Base-by-base conservation (phyloP, 2,888 invertebrate genomes). In the Xylocampa areola region DNA sequence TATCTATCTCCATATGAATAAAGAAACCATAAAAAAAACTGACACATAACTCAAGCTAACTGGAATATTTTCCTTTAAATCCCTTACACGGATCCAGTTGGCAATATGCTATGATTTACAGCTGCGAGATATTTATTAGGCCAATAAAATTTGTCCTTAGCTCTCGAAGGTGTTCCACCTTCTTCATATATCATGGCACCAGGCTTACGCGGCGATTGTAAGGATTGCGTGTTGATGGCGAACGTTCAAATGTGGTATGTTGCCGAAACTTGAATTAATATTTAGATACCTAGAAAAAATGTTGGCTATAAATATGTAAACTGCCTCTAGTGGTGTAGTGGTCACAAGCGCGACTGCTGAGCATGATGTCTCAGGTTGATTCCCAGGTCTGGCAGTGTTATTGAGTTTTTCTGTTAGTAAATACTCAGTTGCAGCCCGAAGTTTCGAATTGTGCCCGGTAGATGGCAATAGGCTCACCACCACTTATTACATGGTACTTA, bases 81-180 rank as follows among this genome's bases (percentile, higher is more conserved):
- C 77, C 78, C 70, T 68, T 64, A 63, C 67, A 58, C 43, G 61
- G 66, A 68, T 54, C 68, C 64, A 69, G 73, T 72, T 60, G 72
- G 84, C 84, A 83, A 84, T 86, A 84, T 79, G 73, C 68, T 75
- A 75, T 81, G 83, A 86, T 85, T 85, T 84, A 85, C 81, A 58
- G 73, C 44, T 66, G 66, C 13, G 53, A 71, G 77, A 83, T 85
- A 86, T 86, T 85, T 86, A 86, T 86, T 84, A 81, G 78, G 55
- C 80, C 82, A 84, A 86, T 86, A 86, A 86, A 86, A 86, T 84
- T 85, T 84, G 84, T 86, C 85, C 78, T 79, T 73, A 76, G 60
- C 74, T 73, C 65, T 50, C 21, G 14, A 64, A 67, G 68, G 68
- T 64, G 65, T 73, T 68, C 68, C 64, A 61, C 71, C 64, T 79